Evolutionary conservation across 1,140 invertebrate species (phyloP).

Genomic region (Drosophila sucinea): DNA sequence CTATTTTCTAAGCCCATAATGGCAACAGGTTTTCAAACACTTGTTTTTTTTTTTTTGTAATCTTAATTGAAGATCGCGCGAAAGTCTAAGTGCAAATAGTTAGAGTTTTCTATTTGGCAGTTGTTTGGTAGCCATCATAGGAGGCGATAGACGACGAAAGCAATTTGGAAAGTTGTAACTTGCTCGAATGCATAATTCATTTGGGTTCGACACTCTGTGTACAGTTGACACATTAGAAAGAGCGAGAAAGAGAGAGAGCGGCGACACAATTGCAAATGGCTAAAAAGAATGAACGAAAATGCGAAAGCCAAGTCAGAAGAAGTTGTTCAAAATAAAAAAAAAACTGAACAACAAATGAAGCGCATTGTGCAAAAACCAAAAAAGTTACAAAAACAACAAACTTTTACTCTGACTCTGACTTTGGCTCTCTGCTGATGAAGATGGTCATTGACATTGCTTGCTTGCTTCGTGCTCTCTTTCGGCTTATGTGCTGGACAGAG

Average conservation of each 20-base stretch:
- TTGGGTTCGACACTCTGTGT: constrained; percentile 52
- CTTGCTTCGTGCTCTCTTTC: constrained; percentile 6
- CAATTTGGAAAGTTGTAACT: constrained; percentile 76
- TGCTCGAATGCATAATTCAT: constrained; percentile 78
- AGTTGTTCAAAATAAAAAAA: constrained; percentile 40
- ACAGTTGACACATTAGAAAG: constrained; percentile 70
- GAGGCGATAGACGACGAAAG: constrained; percentile 50
- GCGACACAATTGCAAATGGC: constrained; percentile 63
- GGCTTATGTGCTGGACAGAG: constrained; percentile 30
- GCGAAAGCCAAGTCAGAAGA: constrained; percentile 46
- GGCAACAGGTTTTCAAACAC: constrained; percentile 9
- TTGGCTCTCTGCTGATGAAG: constrained; percentile 18
- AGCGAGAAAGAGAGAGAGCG: constrained; percentile 6
- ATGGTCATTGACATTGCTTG: constrained; percentile 55
- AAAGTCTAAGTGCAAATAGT: constrained; percentile 61
- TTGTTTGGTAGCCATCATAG: constrained; percentile 33
- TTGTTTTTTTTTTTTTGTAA: constrained; percentile 32
- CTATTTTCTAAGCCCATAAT: constrained; percentile 12
- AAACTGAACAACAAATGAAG: constrained; percentile 72
- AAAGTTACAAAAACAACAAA: constrained; percentile 35
- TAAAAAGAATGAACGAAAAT: constrained; percentile 57
- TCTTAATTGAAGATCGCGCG: constrained; percentile 65
- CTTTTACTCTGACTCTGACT: constrained; percentile 62
- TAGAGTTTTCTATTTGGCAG: constrained; percentile 66
- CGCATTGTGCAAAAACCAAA: constrained; percentile 58